Evolutionary conservation across 2,113 vertebrate species (phyloP).

Genomic region (Panurus biarmicus): DNA sequence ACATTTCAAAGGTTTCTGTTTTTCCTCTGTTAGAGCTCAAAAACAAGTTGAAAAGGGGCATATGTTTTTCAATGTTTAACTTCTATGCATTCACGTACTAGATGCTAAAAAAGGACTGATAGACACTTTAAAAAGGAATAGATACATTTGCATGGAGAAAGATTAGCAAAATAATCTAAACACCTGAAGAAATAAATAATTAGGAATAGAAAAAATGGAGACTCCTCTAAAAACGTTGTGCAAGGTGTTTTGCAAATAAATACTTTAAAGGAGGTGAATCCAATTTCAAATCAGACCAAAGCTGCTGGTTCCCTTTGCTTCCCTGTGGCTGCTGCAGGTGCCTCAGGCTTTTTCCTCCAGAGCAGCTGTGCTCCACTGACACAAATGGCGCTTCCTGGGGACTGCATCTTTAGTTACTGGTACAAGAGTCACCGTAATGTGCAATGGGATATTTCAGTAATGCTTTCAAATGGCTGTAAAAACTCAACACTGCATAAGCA

Average conservation of each 20-base stretch:
- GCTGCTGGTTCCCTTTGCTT: conserved; percentile 29
- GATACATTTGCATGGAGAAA: not conserved
- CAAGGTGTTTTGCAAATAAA: conserved; percentile 1
- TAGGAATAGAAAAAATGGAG: not conserved
- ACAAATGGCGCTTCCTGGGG: conserved; percentile 53
- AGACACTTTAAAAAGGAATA: not conserved
- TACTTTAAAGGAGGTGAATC: not conserved
- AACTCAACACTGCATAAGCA: conserved; percentile 23
- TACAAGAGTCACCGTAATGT: conserved; percentile 15
- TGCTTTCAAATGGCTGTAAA: conserved; percentile 44
- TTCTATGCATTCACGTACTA: not conserved
- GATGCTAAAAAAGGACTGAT: not conserved
- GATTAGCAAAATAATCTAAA: not conserved
- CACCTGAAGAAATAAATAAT: not conserved
- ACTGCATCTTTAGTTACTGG: conserved; percentile 51
- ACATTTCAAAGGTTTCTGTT: not conserved
- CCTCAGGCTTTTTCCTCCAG: conserved; percentile 49
- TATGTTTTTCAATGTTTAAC: not conserved
- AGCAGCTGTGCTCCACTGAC: conserved; percentile 54
- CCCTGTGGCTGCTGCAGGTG: not conserved
- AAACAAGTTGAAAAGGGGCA: not conserved
- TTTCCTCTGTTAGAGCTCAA: not conserved
- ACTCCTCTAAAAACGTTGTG: not conserved
- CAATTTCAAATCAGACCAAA: not conserved
- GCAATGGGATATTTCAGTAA: conserved; percentile 25